Evolutionary conservation across 1,140 invertebrate species (phyloP).

Genomic region (Andricus grossulariae): DNA sequence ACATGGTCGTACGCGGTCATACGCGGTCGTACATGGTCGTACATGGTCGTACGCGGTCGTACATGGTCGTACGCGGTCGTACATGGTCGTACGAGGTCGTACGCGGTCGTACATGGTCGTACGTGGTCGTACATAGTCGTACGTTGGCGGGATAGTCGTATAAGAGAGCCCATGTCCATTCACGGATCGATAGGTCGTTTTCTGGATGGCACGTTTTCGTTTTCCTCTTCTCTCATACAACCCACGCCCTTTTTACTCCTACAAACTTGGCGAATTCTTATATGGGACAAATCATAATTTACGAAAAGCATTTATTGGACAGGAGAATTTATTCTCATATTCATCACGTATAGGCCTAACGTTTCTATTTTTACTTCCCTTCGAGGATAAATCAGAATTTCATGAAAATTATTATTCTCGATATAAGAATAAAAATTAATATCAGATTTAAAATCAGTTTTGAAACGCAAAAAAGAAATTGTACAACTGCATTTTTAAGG

Average conservation of each 20-base stretch:
- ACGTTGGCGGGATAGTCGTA: conserved; percentile 11
- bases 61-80: too few species aligned
- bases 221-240: not conserved
- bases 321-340: not conserved
- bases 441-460: too few species aligned
- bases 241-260: conserved; percentile 11
- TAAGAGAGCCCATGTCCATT: conserved; percentile 15
- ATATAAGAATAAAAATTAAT: too few species aligned
- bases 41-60: too few species aligned
- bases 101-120: too few species aligned
- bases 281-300: conserved; percentile 30
- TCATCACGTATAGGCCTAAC: not conserved
- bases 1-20: too few species aligned
- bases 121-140: too few species aligned
- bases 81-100: too few species aligned
- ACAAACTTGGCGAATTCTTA: conserved; percentile 27
- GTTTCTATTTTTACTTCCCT: not conserved
- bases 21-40: too few species aligned
- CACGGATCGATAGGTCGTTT: conserved; percentile 30
- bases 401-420: too few species aligned
- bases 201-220: conserved; percentile 25
- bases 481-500: too few species aligned
- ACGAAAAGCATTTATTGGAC: conserved; percentile 21
- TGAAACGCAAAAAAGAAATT: too few species aligned
- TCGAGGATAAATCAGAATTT: not conserved